Conservation (phyloP, 2,888 invertebrate genomes). For the Caenorhabditis uteleia region DNA sequence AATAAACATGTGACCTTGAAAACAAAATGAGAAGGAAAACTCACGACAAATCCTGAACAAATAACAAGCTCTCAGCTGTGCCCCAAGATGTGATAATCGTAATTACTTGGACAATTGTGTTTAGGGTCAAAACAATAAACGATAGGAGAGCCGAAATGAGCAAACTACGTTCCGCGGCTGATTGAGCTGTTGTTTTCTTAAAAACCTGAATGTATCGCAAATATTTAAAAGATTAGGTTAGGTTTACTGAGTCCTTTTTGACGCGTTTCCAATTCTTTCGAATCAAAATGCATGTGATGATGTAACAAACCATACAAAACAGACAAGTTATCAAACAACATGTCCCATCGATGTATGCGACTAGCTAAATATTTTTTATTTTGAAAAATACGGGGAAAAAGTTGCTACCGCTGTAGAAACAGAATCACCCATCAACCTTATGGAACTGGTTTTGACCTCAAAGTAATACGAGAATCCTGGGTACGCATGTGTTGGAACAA, state of each 20-base stretch:
- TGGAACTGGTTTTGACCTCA: conserved; percentile 9
- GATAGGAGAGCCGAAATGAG: conserved; percentile 35
- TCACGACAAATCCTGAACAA: conserved; percentile 47
- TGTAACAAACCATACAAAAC: conserved; percentile 25
- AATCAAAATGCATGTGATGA: conserved; percentile 9
- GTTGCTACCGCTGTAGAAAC: conserved; percentile 21
- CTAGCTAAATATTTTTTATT: conserved; percentile 20
- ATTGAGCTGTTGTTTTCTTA: conserved; percentile 17
- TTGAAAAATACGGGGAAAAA: too few species aligned
- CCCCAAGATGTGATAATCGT: conserved; percentile 36
- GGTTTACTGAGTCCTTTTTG: not conserved
- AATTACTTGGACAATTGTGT: conserved; percentile 36
- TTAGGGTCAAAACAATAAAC: conserved; percentile 37
- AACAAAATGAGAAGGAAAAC: conserved; percentile 27
- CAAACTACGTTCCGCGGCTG: conserved; percentile 19
- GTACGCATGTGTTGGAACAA: conserved; percentile 33
- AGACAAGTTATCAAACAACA: conserved; percentile 18
- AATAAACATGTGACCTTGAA: too few species aligned
- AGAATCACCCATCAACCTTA: conserved; percentile 18
- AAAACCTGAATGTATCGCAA: not conserved
- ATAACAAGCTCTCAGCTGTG: conserved; percentile 19
- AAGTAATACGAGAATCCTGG: conserved; percentile 29
- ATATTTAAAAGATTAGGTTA: too few species aligned
- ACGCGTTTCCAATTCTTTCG: conserved; percentile 7
- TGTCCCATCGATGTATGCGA: conserved; percentile 28